phyloP scores from a whole-genome alignment of 2,797 vertebrate genomes.

The Rhincodon typus region DNA sequence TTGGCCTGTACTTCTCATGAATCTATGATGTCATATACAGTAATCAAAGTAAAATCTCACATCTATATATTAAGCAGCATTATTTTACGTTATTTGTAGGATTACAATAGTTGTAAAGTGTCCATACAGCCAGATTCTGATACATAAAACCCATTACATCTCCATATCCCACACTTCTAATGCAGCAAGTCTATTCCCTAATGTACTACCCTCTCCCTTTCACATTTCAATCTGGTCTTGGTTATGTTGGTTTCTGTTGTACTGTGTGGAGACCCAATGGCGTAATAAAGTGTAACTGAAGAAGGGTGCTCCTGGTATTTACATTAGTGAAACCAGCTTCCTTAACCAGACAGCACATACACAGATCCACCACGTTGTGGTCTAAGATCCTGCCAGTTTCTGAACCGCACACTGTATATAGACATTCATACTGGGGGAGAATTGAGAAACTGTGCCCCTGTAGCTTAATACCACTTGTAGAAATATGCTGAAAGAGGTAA shows the following conservation, averaged over 20 bases:
- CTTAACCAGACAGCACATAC: not conserved
- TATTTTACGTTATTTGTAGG: not conserved
- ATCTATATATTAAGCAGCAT: not conserved
- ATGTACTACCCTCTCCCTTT: not conserved
- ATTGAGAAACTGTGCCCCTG: not conserved
- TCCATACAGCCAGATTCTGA: not conserved
- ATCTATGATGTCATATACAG: not conserved
- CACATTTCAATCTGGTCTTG: not conserved
- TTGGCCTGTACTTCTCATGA: not conserved
- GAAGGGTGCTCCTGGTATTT: not conserved
- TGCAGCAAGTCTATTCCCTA: not conserved
- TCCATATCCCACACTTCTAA: not conserved
- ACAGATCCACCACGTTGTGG: not conserved
- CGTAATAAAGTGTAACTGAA: not conserved
- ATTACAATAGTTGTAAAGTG: not conserved
- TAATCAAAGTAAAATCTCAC: not conserved
- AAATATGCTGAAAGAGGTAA: not conserved
- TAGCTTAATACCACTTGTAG: not conserved
- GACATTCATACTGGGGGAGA: not conserved
- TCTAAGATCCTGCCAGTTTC: not conserved
- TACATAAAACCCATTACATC: not conserved
- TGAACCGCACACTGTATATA: not conserved
- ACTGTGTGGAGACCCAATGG: not conserved
- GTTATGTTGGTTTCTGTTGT: not conserved
- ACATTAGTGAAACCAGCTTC: not conserved